These are phyloP conservation scores for Caenorhabditis sinica DNA, from an alignment of 2,888 invertebrate species.

Conservation along the genomic window DNA sequence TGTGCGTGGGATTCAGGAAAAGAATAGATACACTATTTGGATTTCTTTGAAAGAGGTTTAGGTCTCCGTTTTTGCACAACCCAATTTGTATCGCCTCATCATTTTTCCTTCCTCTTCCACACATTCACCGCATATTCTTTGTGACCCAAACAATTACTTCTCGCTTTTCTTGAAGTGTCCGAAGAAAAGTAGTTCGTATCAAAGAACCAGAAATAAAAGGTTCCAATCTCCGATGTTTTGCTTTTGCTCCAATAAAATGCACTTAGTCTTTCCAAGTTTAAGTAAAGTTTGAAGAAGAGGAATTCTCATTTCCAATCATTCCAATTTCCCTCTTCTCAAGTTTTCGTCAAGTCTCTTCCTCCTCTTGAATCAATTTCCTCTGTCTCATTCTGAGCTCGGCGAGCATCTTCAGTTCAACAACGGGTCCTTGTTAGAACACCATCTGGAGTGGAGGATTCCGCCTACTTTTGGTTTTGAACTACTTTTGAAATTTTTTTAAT, in stretches of 20 bases:
- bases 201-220: neutral
- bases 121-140: conserved; percentile 21
- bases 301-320: conserved; percentile 39
- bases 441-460: neutral
- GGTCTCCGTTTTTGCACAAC: conserved; percentile 31
- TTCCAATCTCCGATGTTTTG: conserved; percentile 27
- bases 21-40: conserved; percentile 40
- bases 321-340: conserved; percentile 23
- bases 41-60: conserved; percentile 39
- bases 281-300: conserved; percentile 24
- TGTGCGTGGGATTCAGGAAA: conserved; percentile 44
- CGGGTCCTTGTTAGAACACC: conserved; percentile 20
- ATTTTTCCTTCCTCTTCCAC: conserved; percentile 13
- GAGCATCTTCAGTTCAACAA: conserved; percentile 26
- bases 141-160: conserved; percentile 28
- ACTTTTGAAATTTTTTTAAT: too few relatives aligned
- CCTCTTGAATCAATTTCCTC: conserved; percentile 53
- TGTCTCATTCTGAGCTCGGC: neutral
- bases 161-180: neutral
- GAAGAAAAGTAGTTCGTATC: conserved; percentile 8
- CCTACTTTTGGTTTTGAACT: too few relatives aligned
- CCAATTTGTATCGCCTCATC: conserved; percentile 56
- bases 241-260: neutral
- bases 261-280: conserved; percentile 2
- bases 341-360: conserved; percentile 28